phyloP scores from a whole-genome alignment of 1,140 invertebrate species.

The Zaprionus davidi region DNA sequence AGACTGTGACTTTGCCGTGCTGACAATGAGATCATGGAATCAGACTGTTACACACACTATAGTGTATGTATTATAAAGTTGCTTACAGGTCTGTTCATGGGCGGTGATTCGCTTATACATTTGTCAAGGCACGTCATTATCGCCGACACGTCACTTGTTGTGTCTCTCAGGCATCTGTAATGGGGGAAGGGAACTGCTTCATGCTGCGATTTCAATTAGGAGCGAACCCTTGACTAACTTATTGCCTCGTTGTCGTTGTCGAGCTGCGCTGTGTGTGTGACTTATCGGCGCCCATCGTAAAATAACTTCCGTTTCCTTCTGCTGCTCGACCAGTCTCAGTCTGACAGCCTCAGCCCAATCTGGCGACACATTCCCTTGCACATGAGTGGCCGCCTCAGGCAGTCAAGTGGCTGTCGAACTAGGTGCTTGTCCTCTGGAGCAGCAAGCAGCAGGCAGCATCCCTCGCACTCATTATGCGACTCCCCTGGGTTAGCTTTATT shows the following conservation, averaged over 20 bases:
- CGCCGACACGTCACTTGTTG: slow-evolving; percentile 53
- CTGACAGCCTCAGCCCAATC: slow-evolving; percentile 19
- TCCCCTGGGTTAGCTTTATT: slow-evolving; percentile 15
- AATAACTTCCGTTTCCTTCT: slow-evolving; percentile 70
- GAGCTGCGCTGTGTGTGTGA: slow-evolving; percentile 61
- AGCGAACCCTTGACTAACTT: slow-evolving; percentile 51
- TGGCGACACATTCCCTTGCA: slow-evolving; percentile 26
- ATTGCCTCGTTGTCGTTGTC: slow-evolving; percentile 42
- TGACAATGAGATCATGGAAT: slow-evolving; percentile 53
- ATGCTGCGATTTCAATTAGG: slow-evolving; percentile 62
- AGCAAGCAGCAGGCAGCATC: slow-evolving; percentile 58
- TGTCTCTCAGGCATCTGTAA: slow-evolving; percentile 9
- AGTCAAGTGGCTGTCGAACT: slow-evolving; percentile 58
- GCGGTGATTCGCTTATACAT: slow-evolving; percentile 35
- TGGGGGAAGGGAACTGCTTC: not conserved
- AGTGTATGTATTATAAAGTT: slow-evolving; percentile 18
- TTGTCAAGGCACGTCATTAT: slow-evolving; percentile 65
- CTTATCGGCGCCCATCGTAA: slow-evolving; percentile 70
- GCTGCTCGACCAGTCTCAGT: slow-evolving; percentile 8
- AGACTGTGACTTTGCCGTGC: slow-evolving; percentile 41
- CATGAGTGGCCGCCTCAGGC: slow-evolving; percentile 26
- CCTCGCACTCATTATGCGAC: not conserved
- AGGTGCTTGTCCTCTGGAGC: slow-evolving; percentile 74
- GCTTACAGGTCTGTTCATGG: not conserved
- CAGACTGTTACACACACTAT: slow-evolving; percentile 8